Percentiles rank a stretch among this genome's conserved stretches.
These are phyloP conservation scores for Tetraodon nigroviridis DNA, from an alignment of 2,113 vertebrate genomes.

Conservation along the genomic window DNA sequence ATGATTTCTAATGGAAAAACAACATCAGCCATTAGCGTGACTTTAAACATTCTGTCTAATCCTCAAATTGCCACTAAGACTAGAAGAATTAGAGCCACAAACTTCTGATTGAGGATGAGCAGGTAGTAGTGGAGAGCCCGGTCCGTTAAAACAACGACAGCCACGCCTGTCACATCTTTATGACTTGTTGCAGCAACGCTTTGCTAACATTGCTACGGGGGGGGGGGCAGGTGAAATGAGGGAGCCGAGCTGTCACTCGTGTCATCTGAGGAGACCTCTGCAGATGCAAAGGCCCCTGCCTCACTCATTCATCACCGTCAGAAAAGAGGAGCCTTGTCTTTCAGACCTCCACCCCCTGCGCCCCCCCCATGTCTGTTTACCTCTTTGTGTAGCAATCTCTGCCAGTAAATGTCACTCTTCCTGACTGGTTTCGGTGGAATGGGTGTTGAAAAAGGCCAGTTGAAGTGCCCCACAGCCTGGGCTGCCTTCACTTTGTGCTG, in stretches of 20 bases:
- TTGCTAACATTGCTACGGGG: background rate
- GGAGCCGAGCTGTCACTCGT: conserved; percentile 50
- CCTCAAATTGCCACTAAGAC: too few relatives aligned
- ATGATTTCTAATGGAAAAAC: too few relatives aligned
- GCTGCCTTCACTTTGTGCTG: conserved; percentile 60
- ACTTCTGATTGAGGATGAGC: too few relatives aligned
- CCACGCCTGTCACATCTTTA: too few relatives aligned
- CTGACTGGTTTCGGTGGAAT: conserved; percentile 43
- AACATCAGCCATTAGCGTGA: too few relatives aligned
- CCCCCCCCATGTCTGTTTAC: conserved; percentile 40
- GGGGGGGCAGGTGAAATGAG: conserved; percentile 45
- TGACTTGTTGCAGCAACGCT: too few relatives aligned
- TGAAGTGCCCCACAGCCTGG: conserved; percentile 65
- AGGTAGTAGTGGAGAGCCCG: too few relatives aligned
- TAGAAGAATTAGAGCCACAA: too few relatives aligned
- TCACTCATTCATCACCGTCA: conserved; percentile 67
- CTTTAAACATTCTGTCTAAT: too few relatives aligned
- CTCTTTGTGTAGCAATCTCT: conserved; percentile 54
- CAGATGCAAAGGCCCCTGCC: conserved; percentile 46
- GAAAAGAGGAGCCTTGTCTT: conserved; percentile 56
- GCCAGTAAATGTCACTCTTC: conserved; percentile 52
- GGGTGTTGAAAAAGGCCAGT: conserved; percentile 59
- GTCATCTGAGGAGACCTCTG: conserved; percentile 61
- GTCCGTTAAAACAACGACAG: too few relatives aligned
- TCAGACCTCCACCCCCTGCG: conserved; percentile 30